A percentile compares a stretch with the other conserved stretches of the same genome.
Evolutionary conservation across 2,113 vertebrate genomes (phyloP).

Genomic region (Clinocottus analis): DNA sequence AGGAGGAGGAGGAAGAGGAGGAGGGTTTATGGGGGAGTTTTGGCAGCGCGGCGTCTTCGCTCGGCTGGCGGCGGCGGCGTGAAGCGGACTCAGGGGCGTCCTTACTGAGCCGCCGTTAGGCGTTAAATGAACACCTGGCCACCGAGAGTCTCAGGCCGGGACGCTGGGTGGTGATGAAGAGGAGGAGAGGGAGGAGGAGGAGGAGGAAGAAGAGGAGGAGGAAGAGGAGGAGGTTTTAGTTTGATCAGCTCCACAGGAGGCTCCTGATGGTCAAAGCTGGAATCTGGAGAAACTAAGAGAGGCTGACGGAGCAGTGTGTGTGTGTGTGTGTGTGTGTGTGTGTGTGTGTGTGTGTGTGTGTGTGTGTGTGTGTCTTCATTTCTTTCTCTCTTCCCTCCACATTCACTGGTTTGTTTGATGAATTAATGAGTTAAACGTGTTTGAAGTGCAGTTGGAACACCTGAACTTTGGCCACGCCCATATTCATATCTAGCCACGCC

Average conservation of each 20-base stretch:
- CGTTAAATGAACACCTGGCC: slow-evolving; percentile 78
- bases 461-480: too few relatives aligned
- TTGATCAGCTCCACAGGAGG: slow-evolving; percentile 55
- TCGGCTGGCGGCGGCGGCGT: slow-evolving; percentile 58
- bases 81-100: slow-evolving; percentile 64
- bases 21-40: slow-evolving; percentile 65
- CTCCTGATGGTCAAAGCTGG: slow-evolving; percentile 54
- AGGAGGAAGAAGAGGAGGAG: slow-evolving; percentile 1
- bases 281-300: slow-evolving; percentile 14
- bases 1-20: slow-evolving; percentile 12
- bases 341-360: background rate
- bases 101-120: slow-evolving; percentile 59
- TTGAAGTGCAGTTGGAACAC: too few relatives aligned
- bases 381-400: background rate
- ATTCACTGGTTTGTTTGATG: background rate
- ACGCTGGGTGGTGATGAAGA: slow-evolving; percentile 33
- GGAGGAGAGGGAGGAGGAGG: slow-evolving; percentile 18
- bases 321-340: background rate
- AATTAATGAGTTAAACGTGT: background rate
- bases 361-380: background rate
- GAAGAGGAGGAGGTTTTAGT: background rate
- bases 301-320: background rate
- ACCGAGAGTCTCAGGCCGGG: slow-evolving; percentile 49
- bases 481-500: too few relatives aligned
- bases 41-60: slow-evolving; percentile 63